Evolutionary conservation across 2,113 vertebrate species (phyloP), one percentile per base, ranked within the genome.

Genomic region (Callopanchax toddi): DNA sequence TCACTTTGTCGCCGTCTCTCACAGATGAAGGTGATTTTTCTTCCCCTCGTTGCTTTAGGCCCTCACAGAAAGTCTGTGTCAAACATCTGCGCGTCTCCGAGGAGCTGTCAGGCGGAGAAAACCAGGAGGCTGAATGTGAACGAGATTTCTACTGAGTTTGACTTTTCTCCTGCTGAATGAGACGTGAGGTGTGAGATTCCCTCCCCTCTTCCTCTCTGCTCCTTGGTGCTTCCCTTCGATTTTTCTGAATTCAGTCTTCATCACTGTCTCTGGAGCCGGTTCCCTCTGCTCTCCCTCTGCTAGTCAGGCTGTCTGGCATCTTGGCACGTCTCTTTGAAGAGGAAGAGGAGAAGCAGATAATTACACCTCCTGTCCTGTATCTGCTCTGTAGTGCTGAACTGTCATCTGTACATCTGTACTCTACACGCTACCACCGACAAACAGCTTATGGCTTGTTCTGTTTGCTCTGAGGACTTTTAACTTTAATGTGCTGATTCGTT

Each of bases 331-430:
- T 80, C 81, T 82, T 82, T 86, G 78, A 82, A 85, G 80, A 76
- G 65, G 71, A 86, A 72, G 75, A 79, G 76, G 63, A 78, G 76
- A 67, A 79, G 89, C 82, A 86, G 82, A 87, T 89, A 90, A 91
- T 90, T 86, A 84, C 79, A 78, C 89, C 89, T 89, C 85, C 82
- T 88, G 87, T 87, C 86, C 85, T 79, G 84, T 64, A 56, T 86
- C 78, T 86, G 89, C 74, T 89, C 79, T 78, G 67, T 62, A 60
- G 71, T 81, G 63, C 68, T 75, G 74, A 80, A 82, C 83, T 82
- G 77, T 87, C 78, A 86, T 82, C 72, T 66, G 25, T 61, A 76
- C 68, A 83, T 76, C 67, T 79, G 82, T 36, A 76, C 67, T 60
- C 68, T 60, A 15, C 60, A 60, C 0, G 49, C 76, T 66, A 52